phyloP scores from a whole-genome alignment of 2,888 invertebrate genomes.

The Heliconius aoede region DNA sequence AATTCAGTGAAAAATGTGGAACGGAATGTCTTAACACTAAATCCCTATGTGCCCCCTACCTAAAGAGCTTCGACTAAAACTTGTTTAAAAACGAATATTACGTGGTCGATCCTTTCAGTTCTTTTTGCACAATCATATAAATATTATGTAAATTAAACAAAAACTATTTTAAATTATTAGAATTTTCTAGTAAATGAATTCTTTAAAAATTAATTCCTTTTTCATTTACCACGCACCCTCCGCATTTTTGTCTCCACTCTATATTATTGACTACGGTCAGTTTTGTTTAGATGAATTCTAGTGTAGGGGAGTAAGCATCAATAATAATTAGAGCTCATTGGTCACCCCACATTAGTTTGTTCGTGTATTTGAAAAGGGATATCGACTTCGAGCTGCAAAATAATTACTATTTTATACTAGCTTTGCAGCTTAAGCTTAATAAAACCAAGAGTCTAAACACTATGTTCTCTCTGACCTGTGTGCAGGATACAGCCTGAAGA shows the following conservation, averaged over 20 bases:
- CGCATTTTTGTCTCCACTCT: conserved; percentile 12
- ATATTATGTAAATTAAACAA: too few species aligned
- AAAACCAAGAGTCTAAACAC: too few species aligned
- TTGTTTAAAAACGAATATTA: too few species aligned
- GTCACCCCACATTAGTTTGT: conserved; percentile 29
- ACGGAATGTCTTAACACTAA: too few species aligned
- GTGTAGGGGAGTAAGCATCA: conserved; percentile 32
- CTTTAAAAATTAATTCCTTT: background rate
- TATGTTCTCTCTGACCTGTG: too few species aligned
- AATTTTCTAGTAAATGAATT: background rate
- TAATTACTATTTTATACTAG: background rate
- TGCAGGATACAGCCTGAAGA: too few species aligned
- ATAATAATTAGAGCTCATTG: conserved; percentile 37
- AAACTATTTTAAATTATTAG: background rate
- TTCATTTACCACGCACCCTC: conserved; percentile 9
- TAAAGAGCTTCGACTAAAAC: too few species aligned
- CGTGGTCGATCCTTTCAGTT: too few species aligned
- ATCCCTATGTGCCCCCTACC: too few species aligned
- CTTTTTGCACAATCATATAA: too few species aligned
- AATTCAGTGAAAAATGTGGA: too few species aligned
- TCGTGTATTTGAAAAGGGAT: background rate
- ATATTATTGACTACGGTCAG: conserved; percentile 18
- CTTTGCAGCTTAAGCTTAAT: too few species aligned
- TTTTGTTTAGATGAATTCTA: conserved; percentile 26
- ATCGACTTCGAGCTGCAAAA: background rate